phyloP scores from a whole-genome alignment of 1,140 invertebrate species.

The Thalassaphorura encarpata region DNA sequence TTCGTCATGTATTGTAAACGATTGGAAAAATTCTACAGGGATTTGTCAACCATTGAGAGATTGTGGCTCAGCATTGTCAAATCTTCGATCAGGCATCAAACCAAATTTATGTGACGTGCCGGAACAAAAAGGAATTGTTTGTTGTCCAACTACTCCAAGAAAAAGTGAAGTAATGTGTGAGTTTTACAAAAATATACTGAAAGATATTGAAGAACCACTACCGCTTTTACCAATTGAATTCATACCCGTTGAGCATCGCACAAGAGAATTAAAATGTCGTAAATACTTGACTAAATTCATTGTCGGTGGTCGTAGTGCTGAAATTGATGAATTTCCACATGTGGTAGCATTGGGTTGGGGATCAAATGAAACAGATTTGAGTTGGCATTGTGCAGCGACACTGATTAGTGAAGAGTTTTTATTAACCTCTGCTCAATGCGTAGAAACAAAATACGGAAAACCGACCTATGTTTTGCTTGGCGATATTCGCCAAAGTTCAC shows the following conservation, averaged over 20 bases:
- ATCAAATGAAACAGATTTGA: background rate
- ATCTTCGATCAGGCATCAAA: background rate
- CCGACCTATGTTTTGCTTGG: background rate
- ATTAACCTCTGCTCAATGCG: constrained; percentile 7
- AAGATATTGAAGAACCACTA: background rate
- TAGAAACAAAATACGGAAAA: background rate
- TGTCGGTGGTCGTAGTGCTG: constrained; percentile 3
- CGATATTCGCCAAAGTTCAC: background rate
- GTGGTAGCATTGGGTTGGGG: background rate
- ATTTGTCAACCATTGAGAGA: background rate
- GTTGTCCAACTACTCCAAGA: background rate
- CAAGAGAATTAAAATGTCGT: background rate
- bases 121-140: background rate
- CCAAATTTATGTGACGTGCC: background rate
- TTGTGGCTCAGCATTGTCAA: background rate
- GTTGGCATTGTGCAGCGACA: constrained; percentile 1
- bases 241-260: background rate
- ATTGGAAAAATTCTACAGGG: background rate
- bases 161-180: constrained; percentile 4
- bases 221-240: background rate
- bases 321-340: constrained; percentile 1
- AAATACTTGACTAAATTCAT: constrained; percentile 4
- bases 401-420: constrained; percentile 11
- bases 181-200: background rate
- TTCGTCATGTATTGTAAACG: background rate